These are phyloP conservation scores for Heteromormyrus szaboi DNA, from an alignment of 2,797 vertebrate species.

Conservation along the genomic window DNA sequence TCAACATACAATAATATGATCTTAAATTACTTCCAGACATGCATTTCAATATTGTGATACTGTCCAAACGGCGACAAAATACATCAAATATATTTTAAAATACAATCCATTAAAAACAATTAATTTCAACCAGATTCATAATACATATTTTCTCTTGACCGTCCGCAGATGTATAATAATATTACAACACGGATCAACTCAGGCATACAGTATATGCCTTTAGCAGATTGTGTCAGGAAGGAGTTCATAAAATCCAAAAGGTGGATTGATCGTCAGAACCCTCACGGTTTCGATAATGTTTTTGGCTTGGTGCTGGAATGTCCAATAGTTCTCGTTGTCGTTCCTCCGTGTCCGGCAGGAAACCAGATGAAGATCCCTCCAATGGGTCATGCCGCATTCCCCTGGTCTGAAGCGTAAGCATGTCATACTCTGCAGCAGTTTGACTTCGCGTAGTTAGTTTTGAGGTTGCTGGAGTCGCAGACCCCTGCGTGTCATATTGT, in stretches of 20 bases:
- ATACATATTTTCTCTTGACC: neutral
- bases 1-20: neutral
- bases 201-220: neutral
- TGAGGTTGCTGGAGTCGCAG: neutral
- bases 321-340: neutral
- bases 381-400: neutral
- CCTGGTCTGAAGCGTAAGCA: neutral
- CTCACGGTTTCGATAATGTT: neutral
- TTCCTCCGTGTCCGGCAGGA: neutral
- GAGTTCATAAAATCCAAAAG: neutral
- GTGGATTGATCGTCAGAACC: neutral
- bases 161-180: neutral
- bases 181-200: neutral
- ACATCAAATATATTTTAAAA: neutral
- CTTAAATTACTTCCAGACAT: neutral
- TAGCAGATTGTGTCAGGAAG: neutral
- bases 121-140: neutral
- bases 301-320: neutral
- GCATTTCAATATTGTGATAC: neutral
- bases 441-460: neutral
- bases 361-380: constrained; percentile 1
- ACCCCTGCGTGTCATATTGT: neutral
- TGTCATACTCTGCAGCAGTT: neutral
- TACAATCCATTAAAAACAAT: neutral
- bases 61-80: neutral